A percentile compares a stretch with the other conserved stretches of the same genome.
These are phyloP conservation scores for Catocala fraxini DNA, from an alignment of 2,888 invertebrate species.

Conservation along the genomic window DNA sequence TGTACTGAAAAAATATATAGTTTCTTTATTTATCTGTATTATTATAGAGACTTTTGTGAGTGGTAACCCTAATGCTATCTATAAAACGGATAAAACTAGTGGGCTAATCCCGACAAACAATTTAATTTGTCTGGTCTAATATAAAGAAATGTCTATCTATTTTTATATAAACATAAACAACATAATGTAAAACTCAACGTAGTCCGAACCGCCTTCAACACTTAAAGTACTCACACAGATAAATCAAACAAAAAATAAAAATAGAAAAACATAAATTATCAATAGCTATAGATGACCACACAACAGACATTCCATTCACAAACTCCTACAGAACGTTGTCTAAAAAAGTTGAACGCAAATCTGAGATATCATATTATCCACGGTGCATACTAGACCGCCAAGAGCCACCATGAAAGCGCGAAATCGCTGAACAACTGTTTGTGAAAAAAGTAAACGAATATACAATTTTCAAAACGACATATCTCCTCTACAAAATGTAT, in stretches of 20 bases:
- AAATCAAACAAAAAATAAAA: not conserved
- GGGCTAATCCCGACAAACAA: too few relatives aligned
- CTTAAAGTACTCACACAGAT: not conserved
- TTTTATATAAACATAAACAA: not conserved
- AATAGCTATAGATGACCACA: conserved; percentile 12
- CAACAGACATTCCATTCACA: conserved; percentile 23
- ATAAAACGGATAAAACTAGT: too few relatives aligned
- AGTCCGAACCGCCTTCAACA: not conserved
- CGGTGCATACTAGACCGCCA: conserved; percentile 19
- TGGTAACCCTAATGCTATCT: too few relatives aligned
- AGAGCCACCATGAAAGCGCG: conserved; percentile 80
- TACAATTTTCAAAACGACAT: too few relatives aligned
- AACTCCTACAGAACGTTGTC: conserved; percentile 23
- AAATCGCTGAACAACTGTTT: conserved; percentile 68
- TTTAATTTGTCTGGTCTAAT: too few relatives aligned
- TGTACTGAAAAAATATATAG: too few relatives aligned
- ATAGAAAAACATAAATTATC: conserved; percentile 23
- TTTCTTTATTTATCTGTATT: too few relatives aligned
- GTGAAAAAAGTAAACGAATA: conserved; percentile 57
- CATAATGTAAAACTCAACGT: not conserved
- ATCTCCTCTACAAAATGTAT: too few relatives aligned
- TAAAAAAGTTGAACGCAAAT: conserved; percentile 23
- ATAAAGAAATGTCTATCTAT: too few relatives aligned
- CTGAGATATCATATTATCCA: conserved; percentile 24
- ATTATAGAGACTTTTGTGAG: too few relatives aligned